Conservation (phyloP, 35 echinoderm and acorn worm species). For the Apostichopus japonicus region DNA sequence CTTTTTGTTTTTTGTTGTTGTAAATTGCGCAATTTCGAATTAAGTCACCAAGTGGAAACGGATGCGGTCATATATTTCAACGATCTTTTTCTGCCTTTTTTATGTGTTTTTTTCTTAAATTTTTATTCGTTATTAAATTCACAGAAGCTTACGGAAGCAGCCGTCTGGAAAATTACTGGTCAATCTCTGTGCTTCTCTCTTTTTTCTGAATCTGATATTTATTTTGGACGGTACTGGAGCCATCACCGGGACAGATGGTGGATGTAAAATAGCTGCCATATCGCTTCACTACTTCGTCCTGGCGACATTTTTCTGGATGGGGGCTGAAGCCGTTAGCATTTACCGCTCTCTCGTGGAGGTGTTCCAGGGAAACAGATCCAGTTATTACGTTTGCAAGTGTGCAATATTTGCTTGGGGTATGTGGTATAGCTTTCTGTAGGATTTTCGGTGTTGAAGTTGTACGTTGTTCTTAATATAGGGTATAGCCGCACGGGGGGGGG, state of each 20-base stretch:
- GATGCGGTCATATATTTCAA: not conserved
- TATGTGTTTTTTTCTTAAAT: not conserved
- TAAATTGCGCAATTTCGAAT: no score
- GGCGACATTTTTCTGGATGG: slow-evolving; percentile 90
- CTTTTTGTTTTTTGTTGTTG: no score
- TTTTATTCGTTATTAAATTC: not conserved
- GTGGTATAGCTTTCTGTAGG: not conserved
- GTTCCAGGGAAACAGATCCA: slow-evolving; percentile 71
- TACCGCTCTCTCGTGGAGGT: slow-evolving; percentile 83
- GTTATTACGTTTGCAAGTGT: slow-evolving; percentile 77
- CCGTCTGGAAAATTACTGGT: slow-evolving; percentile 79
- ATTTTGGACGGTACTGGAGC: slow-evolving; percentile 70
- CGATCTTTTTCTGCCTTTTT: not conserved
- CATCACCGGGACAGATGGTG: slow-evolving; percentile 27
- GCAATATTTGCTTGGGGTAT: slow-evolving; percentile 85
- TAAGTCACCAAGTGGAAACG: no score
- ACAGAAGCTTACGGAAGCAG: slow-evolving; percentile 69
- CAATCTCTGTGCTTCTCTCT: slow-evolving; percentile 75
- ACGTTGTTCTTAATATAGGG: no score
- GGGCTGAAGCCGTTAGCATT: slow-evolving; percentile 86
- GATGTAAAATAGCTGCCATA: slow-evolving; percentile 73
- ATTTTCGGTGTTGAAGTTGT: no score
- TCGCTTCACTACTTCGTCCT: slow-evolving; percentile 86
- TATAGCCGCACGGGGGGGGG: no score
- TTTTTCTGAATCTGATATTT: slow-evolving; percentile 75